phyloP scores from a whole-genome alignment of 2,113 vertebrate genomes.

The Tachysurus vachellii region DNA sequence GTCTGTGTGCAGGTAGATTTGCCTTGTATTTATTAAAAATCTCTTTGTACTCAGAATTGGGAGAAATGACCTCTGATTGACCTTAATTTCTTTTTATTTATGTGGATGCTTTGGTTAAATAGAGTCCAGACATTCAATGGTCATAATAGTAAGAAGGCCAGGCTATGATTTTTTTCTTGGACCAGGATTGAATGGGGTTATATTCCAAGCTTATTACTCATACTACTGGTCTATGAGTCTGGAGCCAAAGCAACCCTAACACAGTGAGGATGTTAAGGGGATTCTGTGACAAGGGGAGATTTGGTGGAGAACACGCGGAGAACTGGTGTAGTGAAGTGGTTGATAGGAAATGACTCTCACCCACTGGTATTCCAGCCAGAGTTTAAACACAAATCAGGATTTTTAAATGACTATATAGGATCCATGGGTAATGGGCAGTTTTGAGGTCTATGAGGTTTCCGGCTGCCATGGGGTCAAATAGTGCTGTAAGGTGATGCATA shows the following conservation, averaged over 20 bases:
- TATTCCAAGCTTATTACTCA: conserved; percentile 7
- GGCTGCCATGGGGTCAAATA: background rate
- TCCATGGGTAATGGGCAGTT: background rate
- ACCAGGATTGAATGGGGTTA: background rate
- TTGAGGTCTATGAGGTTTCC: background rate
- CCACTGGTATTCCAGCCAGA: background rate
- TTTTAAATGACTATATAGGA: background rate
- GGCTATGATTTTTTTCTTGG: background rate
- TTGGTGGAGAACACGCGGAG: background rate
- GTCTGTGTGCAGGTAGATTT: background rate
- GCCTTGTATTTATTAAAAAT: background rate
- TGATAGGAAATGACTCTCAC: background rate
- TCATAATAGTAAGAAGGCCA: background rate
- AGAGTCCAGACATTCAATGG: background rate
- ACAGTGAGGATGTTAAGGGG: background rate
- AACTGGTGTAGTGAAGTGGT: background rate
- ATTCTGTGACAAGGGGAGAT: background rate
- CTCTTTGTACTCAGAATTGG: background rate
- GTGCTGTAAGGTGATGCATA: background rate
- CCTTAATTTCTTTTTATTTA: background rate
- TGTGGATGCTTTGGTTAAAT: background rate
- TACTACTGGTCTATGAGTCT: background rate
- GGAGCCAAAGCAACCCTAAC: background rate
- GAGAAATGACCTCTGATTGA: background rate
- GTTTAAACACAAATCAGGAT: background rate